A percentile compares a stretch with the other conserved stretches of the same genome.
Evolutionary conservation across 2,113 vertebrate genomes (phyloP).

Genomic region (Mixornis gularis): DNA sequence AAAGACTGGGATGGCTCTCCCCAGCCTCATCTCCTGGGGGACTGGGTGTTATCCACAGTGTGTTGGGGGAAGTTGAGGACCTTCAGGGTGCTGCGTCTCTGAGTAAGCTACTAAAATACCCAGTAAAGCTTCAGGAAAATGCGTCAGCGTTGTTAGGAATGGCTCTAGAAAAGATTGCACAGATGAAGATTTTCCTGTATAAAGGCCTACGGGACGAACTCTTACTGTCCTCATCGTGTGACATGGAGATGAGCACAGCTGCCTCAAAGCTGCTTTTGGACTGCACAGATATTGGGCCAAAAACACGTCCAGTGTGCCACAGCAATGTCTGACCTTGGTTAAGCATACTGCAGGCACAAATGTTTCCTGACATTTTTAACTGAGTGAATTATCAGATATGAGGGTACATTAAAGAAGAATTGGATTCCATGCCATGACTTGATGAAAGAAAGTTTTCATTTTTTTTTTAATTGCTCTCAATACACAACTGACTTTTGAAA

Average conservation of each 20-base stretch:
- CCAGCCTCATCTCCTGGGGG: neutral
- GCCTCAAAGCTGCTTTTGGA: neutral
- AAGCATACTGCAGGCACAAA: neutral
- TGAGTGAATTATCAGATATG: rapidly evolving
- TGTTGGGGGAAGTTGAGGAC: rapidly evolving
- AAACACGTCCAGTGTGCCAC: rapidly evolving
- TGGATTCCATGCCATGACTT: rapidly evolving
- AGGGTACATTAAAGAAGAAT: neutral
- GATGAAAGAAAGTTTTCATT: neutral
- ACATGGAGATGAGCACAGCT: rapidly evolving
- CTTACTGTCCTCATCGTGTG: rapidly evolving
- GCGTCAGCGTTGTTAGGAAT: rapidly evolving
- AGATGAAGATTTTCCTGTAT: neutral
- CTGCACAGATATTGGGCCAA: neutral
- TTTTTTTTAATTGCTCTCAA: neutral
- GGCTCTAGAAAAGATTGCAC: rapidly evolving
- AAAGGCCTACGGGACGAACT: neutral
- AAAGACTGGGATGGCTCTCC: rapidly evolving
- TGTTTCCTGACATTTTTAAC: neutral
- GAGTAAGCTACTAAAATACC: neutral
- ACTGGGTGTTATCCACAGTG: rapidly evolving
- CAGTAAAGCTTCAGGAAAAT: neutral
- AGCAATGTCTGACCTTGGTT: neutral
- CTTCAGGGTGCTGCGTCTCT: rapidly evolving
- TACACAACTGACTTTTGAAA: neutral